Conservation (phyloP, 1,140 invertebrate species). For the Tribolium castaneum region DNA sequence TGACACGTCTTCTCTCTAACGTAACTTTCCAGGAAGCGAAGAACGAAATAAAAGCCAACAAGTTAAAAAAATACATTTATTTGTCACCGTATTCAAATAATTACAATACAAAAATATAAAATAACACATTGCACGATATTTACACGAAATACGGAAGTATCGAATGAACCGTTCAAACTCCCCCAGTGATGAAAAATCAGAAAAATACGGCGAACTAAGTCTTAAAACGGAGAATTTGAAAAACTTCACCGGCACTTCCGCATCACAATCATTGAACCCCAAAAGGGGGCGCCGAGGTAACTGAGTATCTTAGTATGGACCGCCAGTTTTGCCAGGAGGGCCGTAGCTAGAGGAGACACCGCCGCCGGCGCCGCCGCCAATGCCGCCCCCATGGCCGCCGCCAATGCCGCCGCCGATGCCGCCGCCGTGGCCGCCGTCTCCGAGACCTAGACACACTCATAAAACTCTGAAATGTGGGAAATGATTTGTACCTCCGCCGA, state of each 20-base stretch:
- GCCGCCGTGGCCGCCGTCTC: slow-evolving; percentile 38
- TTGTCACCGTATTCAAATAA: slow-evolving; percentile 47
- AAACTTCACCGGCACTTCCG: slow-evolving; percentile 3
- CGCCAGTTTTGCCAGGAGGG: slow-evolving; percentile 57
- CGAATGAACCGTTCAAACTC: slow-evolving; percentile 3
- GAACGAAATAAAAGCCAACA: background rate
- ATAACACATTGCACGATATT: slow-evolving; percentile 46
- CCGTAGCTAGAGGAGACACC: slow-evolving; percentile 59
- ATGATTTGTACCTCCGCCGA: slow-evolving; percentile 8
- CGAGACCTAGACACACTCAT: background rate
- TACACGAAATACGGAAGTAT: slow-evolving; percentile 40
- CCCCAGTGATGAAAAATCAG: background rate
- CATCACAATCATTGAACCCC: slow-evolving; percentile 33
- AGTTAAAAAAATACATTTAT: slow-evolving; percentile 46
- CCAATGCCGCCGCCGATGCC: slow-evolving; percentile 51
- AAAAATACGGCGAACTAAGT: slow-evolving; percentile 48
- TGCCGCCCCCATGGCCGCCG: slow-evolving; percentile 22
- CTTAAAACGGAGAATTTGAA: slow-evolving; percentile 38
- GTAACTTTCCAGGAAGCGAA: background rate
- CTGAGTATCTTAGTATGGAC: slow-evolving; percentile 54
- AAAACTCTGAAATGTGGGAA: background rate
- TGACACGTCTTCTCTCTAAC: too few species aligned
- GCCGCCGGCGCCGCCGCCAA: slow-evolving; percentile 50
- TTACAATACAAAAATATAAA: slow-evolving; percentile 46
- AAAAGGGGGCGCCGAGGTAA: slow-evolving; percentile 34